Evolutionary conservation across 1,140 invertebrate species (phyloP).

Genomic region (Zaprionus tsacasi): DNA sequence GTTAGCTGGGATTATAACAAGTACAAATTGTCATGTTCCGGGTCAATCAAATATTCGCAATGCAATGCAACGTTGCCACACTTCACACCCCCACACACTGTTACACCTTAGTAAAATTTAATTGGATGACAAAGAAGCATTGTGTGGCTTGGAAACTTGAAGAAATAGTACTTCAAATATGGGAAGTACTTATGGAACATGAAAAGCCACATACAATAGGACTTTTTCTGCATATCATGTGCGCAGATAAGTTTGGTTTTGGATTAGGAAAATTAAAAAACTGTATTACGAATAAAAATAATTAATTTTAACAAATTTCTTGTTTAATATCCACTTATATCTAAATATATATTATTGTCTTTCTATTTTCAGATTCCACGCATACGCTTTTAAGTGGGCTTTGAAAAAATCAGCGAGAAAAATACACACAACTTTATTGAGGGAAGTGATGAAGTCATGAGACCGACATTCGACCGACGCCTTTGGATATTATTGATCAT

Average conservation of each 20-base stretch:
- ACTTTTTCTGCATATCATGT: too few relatives aligned
- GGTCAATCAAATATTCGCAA: slow-evolving; percentile 7
- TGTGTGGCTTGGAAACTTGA: slow-evolving; percentile 19
- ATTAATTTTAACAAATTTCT: too few relatives aligned
- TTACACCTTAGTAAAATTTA: slow-evolving; percentile 68
- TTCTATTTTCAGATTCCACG: slow-evolving; percentile 45
- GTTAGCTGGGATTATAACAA: slow-evolving; percentile 80
- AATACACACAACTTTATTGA: slow-evolving; percentile 59
- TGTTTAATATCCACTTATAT: background rate
- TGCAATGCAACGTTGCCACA: slow-evolving; percentile 60
- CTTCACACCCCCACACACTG: slow-evolving; percentile 23
- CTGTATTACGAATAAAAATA: too few relatives aligned
- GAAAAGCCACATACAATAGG: too few relatives aligned
- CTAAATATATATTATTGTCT: background rate
- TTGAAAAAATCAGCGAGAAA: slow-evolving; percentile 38
- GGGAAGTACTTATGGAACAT: too few relatives aligned
- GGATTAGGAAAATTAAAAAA: too few relatives aligned
- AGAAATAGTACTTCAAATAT: background rate
- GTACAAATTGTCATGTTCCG: slow-evolving; percentile 68
- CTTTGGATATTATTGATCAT: slow-evolving; percentile 84
- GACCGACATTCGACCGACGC: slow-evolving; percentile 84
- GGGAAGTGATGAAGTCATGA: slow-evolving; percentile 84
- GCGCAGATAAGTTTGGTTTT: too few relatives aligned
- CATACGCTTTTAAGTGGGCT: slow-evolving; percentile 52
- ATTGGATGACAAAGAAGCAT: slow-evolving; percentile 37